These are phyloP conservation scores for Erebia palarica DNA, from an alignment of 2,888 invertebrate genomes.

Conservation along the genomic window DNA sequence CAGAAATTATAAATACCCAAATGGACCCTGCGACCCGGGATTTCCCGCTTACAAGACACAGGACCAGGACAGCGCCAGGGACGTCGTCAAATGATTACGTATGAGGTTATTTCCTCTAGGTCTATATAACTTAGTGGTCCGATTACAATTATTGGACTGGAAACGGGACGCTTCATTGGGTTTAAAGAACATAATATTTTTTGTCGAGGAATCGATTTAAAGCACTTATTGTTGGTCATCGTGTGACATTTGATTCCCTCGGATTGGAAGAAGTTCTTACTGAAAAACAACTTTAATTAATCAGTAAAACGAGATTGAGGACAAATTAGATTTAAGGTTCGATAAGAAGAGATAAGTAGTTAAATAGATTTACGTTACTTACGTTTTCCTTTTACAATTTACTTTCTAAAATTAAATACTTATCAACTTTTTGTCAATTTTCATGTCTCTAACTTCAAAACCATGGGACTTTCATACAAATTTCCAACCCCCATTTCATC, in stretches of 20 bases:
- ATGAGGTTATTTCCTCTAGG: background rate
- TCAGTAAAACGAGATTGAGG: slow-evolving; percentile 3
- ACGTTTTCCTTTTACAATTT: background rate
- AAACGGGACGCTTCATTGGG: slow-evolving; percentile 61
- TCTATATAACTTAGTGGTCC: slow-evolving; percentile 32
- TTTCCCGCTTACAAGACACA: no score
- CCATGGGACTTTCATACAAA: no score
- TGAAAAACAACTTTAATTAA: slow-evolving; percentile 13
- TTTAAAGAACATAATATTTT: slow-evolving; percentile 52
- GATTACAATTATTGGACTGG: slow-evolving; percentile 59
- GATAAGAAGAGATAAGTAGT: background rate
- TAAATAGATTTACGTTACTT: background rate
- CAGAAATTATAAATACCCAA: no score
- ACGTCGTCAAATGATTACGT: background rate
- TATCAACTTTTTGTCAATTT: no score
- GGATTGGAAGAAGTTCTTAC: background rate
- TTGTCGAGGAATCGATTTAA: slow-evolving; percentile 39
- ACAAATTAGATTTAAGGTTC: slow-evolving; percentile 13
- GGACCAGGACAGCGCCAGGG: no score
- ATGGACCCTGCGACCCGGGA: no score
- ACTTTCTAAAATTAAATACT: background rate
- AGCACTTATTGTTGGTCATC: slow-evolving; percentile 40
- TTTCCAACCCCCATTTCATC: no score
- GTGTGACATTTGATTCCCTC: slow-evolving; percentile 27
- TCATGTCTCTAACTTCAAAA: no score